Evolutionary conservation across 2,113 vertebrate genomes (phyloP), one percentile per base, ranked within the genome.

Genomic region (Mungos mungo): DNA sequence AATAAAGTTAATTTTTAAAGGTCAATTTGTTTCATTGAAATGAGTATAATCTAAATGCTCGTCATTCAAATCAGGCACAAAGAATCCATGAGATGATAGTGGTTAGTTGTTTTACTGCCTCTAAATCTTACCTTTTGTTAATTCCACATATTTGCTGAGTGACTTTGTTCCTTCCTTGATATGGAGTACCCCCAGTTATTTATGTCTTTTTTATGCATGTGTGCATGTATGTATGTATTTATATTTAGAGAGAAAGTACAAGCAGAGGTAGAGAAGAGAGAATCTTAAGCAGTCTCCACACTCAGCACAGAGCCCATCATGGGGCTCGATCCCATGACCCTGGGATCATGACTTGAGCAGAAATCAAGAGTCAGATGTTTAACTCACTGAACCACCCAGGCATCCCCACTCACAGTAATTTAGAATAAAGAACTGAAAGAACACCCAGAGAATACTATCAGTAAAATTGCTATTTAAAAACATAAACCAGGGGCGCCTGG

Each of bases 391-490:
- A 7, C 19, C 54, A 57, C 54, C 54, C 54, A 57, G 54, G 54
- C 45, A 19, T 18, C 19, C 54, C 54, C 54, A 72, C 72, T n/a
- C 69, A 23, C 68, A 65, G 31, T 52, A 33, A 88, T 87, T 66
- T 83, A 77, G 76, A 89, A 33, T 21, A 95, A 86, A 87, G 0
- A 63, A 93, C 2, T 66, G 1, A 13, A 92, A 83, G 35, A 38
- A 83, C 14, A 82, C 60, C 11, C 60, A 23, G 3, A 41, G 33
- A 1, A 23, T 21, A 41, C 33, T 92, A 31, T 8, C 72, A 94
- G 68, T 57, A 95, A 97, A 96, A 95, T 16, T 92, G 2, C 5
- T 68, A 15, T 82, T 79, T 33, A 79, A 95, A 93, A 31, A 94
- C 91, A 96, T 66, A 63, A 3, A 83, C 0, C n/a, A 33, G 41